Conservation (phyloP, 2,113 vertebrate species). For the Tichodroma muraria region DNA sequence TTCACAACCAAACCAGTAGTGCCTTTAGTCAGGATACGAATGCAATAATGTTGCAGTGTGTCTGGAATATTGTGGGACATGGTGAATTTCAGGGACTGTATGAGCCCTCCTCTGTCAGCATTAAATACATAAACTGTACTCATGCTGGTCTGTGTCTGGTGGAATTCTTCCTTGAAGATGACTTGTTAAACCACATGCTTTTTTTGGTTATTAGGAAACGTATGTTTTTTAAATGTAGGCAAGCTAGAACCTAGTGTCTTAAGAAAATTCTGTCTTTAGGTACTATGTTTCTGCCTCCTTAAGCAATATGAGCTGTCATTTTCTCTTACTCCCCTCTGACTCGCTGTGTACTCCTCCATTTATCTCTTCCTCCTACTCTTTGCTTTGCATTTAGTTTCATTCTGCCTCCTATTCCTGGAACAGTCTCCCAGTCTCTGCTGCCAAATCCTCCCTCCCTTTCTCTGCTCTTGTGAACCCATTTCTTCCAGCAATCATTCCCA, state of each 20-base stretch:
- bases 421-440: constrained; percentile 15
- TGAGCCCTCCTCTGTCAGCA: background rate
- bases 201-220: background rate
- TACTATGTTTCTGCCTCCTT: background rate
- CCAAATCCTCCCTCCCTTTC: constrained; percentile 9
- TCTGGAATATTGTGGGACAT: background rate
- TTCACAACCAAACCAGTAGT: background rate
- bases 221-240: background rate
- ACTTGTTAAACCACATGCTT: background rate
- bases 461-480: background rate
- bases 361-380: constrained; percentile 33
- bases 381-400: constrained; percentile 3
- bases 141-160: background rate
- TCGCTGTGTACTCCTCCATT: background rate
- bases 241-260: background rate
- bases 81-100: background rate
- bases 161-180: background rate
- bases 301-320: constrained; percentile 16
- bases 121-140: background rate
- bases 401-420: constrained; percentile 33
- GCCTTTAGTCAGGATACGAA: background rate
- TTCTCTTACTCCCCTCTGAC: constrained; percentile 8
- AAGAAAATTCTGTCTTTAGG: background rate
- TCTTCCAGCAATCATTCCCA: background rate
- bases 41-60: background rate